Base-by-base conservation (phyloP, 2,888 invertebrate genomes). In the Psylliodes chrysocephalus region DNA sequence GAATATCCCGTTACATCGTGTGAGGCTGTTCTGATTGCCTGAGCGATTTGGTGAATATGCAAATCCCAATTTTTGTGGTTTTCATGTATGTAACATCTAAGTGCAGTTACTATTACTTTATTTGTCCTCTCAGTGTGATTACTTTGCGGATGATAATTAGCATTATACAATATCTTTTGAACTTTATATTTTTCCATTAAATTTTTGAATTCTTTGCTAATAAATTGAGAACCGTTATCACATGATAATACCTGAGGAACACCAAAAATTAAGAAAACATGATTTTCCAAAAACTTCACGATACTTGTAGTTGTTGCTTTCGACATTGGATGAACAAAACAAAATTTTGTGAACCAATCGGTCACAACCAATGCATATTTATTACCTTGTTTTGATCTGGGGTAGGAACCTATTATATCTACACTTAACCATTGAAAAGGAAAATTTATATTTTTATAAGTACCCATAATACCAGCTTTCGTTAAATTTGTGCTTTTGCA, bases 101-200 rank as follows among this genome's bases (percentile, higher is more conserved):
- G 73, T 12, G 72, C 72, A 2, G 74, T 73, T 1, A 73, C 68
- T 0, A 79, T 69, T 0, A 73, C 74, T 51, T 72, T 57, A 64
- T 79, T 78, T 0, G 73, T 70, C 0, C 77, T 38, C 53, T 80
- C 79, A 0, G 76, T 75, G 1, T 77, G 75, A 57, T 79, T 79
- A 1, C 66, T 63, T 66, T 80, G 79, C 0, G 79, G 77, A 15
- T 77, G 73, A 60, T 79, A 78, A 10, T 55, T 38, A 0, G 75
- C 69, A 19, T 69, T 78, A 56, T 60, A 70, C 57, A 62, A 71
- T 0, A 64, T 67, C 7, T 25, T 25, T 12, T 64, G 63, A 51
- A 71, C 66, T 35, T 65, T 54, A 25, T 70, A 69, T 12, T 62
- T 49, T 0, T n/a, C n/a, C n/a, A n/a, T n/a, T n/a, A n/a, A n/a